Conservation (phyloP, 2,113 vertebrate genomes). For the Scophthalmus maximus region DNA sequence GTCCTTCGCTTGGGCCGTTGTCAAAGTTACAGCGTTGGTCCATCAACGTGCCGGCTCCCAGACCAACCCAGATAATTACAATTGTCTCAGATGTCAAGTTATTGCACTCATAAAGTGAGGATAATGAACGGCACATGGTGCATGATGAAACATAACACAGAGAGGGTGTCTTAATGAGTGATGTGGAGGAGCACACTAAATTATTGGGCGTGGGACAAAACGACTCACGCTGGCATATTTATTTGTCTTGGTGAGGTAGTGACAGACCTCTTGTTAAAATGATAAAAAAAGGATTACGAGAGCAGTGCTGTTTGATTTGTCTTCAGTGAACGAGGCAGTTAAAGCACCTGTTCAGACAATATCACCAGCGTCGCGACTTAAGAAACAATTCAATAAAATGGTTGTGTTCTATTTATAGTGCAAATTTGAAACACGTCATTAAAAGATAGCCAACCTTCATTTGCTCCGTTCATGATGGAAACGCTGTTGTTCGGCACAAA, state of each 20-base stretch:
- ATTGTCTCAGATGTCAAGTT: slow-evolving; percentile 72
- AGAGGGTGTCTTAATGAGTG: slow-evolving; percentile 65
- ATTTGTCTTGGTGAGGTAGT: slow-evolving; percentile 59
- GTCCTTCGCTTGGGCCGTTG: slow-evolving; percentile 34
- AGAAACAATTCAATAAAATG: background rate
- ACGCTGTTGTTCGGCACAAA: slow-evolving; percentile 92
- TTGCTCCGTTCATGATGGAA: slow-evolving; percentile 93
- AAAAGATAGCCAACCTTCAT: slow-evolving; percentile 87
- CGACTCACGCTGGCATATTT: slow-evolving; percentile 59
- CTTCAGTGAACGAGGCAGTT: slow-evolving; percentile 7
- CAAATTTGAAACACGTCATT: background rate
- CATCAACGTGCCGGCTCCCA: slow-evolving; percentile 17
- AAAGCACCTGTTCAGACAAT: slow-evolving; percentile 43
- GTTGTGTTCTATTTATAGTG: background rate
- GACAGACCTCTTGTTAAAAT: slow-evolving; percentile 51
- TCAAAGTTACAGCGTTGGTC: slow-evolving; percentile 28
- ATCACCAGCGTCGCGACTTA: background rate
- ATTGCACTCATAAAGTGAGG: slow-evolving; percentile 71
- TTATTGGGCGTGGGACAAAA: slow-evolving; percentile 73
- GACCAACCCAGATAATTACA: slow-evolving; percentile 74
- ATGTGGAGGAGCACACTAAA: slow-evolving; percentile 68
- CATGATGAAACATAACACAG: slow-evolving; percentile 63
- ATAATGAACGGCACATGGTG: slow-evolving; percentile 61
- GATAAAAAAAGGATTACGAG: slow-evolving; percentile 51
- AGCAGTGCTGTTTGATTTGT: slow-evolving; percentile 30